A percentile compares a stretch with the other conserved stretches of the same genome.
phyloP scores from a whole-genome alignment of 1,140 invertebrate species.

The Neoseiulus cucumeris region DNA sequence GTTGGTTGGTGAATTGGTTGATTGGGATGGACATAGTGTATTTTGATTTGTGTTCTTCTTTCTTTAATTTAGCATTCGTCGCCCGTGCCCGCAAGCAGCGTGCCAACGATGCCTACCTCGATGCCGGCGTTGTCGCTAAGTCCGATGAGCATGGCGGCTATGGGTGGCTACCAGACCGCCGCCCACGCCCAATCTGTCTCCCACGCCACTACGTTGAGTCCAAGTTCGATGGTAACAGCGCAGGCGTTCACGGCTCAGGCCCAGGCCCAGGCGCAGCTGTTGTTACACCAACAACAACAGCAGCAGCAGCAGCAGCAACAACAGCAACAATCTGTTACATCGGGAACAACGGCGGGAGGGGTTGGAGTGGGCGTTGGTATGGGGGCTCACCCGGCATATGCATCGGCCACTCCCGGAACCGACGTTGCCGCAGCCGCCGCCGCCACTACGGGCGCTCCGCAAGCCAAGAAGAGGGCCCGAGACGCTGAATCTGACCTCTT shows the following conservation, averaged over 20 bases:
- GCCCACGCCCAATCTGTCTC: neutral
- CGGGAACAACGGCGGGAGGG: neutral
- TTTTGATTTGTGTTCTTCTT: neutral
- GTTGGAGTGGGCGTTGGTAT: neutral
- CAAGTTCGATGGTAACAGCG: neutral
- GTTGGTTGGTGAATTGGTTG: too few species aligned
- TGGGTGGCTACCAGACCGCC: neutral
- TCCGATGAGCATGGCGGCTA: slow-evolving; percentile 9
- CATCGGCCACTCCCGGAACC: neutral
- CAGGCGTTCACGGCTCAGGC: neutral
- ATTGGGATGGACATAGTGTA: too few species aligned
- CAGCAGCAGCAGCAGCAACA: slow-evolving; percentile 1
- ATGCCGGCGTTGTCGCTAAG: slow-evolving; percentile 3
- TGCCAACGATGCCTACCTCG: slow-evolving; percentile 11
- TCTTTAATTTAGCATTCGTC: slow-evolving; percentile 11
- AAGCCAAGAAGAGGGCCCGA: slow-evolving; percentile 8
- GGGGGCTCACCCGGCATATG: neutral
- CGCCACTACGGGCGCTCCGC: neutral
- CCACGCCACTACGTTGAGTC: neutral
- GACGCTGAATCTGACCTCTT: slow-evolving; percentile 9
- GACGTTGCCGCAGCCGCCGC: neutral
- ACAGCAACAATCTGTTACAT: neutral
- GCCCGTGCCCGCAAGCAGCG: slow-evolving; percentile 11
- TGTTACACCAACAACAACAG: neutral
- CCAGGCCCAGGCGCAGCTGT: slow-evolving; percentile 7